phyloP scores from a whole-genome alignment of 2,797 vertebrate species.

The Hybognathus amarus region DNA sequence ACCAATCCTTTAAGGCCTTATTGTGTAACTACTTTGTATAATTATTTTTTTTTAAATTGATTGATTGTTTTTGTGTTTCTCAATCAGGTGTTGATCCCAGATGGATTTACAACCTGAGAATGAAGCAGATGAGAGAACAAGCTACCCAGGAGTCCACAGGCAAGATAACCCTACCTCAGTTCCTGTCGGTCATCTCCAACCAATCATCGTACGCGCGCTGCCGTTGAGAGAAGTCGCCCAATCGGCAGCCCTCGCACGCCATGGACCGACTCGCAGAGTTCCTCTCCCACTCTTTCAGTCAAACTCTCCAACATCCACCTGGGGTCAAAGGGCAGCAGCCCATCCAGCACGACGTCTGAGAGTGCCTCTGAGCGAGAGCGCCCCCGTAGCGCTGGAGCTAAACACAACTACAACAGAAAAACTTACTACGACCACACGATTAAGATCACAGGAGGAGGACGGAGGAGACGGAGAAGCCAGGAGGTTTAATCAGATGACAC shows the following conservation, averaged over 20 bases:
- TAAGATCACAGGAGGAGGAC: constrained; percentile 51
- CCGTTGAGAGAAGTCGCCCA: constrained; percentile 81
- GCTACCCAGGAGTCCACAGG: constrained; percentile 70
- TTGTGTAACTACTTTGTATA: not conserved
- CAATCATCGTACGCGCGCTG: constrained; percentile 90
- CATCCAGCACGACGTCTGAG: constrained; percentile 89
- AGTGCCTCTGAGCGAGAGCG: constrained; percentile 82
- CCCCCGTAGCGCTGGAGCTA: constrained; percentile 69
- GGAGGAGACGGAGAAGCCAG: constrained; percentile 60
- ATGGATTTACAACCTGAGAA: constrained; percentile 86
- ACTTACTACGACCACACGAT: constrained; percentile 70
- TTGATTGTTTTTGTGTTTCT: not conserved
- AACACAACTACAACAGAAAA: constrained; percentile 67
- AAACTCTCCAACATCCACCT: constrained; percentile 86
- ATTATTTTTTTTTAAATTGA: too few species aligned
- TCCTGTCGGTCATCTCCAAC: constrained; percentile 82
- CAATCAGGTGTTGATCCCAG: constrained; percentile 82
- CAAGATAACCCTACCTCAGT: constrained; percentile 80
- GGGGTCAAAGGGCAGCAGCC: constrained; percentile 93
- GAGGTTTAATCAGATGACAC: constrained; percentile 61
- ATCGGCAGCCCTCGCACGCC: constrained; percentile 67
- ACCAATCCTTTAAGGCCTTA: not conserved
- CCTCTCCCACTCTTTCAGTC: constrained; percentile 85
- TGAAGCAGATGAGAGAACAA: constrained; percentile 81
- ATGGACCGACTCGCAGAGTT: constrained; percentile 85